These are phyloP conservation scores for Anastrepha obliqua DNA, from an alignment of 1,140 invertebrate genomes.

Conservation along the genomic window DNA sequence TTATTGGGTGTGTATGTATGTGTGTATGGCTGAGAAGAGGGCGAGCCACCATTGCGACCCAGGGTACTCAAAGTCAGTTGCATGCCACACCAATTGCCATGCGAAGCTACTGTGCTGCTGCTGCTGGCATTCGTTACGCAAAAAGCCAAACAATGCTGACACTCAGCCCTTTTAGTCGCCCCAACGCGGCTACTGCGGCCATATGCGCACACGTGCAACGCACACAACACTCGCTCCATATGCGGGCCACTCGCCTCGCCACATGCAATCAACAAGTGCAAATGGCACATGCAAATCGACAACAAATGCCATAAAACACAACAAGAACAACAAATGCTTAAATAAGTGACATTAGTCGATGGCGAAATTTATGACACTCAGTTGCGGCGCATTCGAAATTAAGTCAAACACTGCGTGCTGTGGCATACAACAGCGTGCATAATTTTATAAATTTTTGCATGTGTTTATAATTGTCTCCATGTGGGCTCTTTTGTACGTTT, in stretches of 20 bases:
- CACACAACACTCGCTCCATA: background rate
- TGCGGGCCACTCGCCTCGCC: background rate
- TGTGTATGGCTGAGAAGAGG: background rate
- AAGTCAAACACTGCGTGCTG: constrained; percentile 1
- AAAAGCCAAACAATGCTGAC: background rate
- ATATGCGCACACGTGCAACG: constrained; percentile 7
- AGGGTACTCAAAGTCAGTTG: background rate
- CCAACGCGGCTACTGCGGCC: background rate
- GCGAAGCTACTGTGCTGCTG: too few species aligned
- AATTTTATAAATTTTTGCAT: background rate
- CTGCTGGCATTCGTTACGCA: too few species aligned
- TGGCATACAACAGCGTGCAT: constrained; percentile 20
- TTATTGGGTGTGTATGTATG: background rate
- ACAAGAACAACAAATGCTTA: background rate
- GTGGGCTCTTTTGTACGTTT: background rate
- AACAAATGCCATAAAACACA: constrained; percentile 26
- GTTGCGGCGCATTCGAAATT: background rate
- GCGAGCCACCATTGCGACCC: background rate
- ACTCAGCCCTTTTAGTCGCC: background rate
- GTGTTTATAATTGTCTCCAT: background rate
- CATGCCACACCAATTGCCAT: too few species aligned
- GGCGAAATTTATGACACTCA: constrained; percentile 29
- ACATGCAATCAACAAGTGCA: constrained; percentile 39
- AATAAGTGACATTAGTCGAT: background rate
- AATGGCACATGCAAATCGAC: constrained; percentile 49